phyloP scores from a whole-genome alignment of 2,888 invertebrate species.

The Cylindroiulus punctatus region DNA sequence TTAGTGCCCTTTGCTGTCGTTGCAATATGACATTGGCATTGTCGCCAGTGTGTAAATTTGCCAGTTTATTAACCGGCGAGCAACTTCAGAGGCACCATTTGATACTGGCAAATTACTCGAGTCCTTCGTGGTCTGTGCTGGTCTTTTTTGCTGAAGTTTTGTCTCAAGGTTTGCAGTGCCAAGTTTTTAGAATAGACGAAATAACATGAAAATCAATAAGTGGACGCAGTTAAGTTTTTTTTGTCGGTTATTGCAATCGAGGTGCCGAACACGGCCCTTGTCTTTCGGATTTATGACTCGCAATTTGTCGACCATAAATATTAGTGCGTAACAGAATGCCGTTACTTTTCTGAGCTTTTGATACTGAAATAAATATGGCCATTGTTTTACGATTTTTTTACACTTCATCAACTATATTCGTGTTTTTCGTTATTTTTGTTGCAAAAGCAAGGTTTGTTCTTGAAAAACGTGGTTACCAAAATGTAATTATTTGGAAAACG shows the following conservation, averaged over 20 bases:
- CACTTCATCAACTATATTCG: not conserved
- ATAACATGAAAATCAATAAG: not conserved
- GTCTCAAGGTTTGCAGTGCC: not conserved
- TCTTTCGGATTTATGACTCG: slow-evolving; percentile 23
- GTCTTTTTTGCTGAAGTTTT: not conserved
- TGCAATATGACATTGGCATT: not conserved
- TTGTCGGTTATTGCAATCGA: not conserved
- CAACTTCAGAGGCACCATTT: not conserved
- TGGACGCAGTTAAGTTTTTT: not conserved
- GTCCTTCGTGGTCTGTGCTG: too few relatives aligned
- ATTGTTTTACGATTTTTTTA: slow-evolving; percentile 3
- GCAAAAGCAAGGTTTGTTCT: too few relatives aligned
- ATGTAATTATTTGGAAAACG: too few relatives aligned
- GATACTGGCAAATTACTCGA: too few relatives aligned
- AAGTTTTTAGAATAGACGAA: not conserved
- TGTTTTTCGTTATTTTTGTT: not conserved
- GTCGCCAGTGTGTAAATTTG: not conserved
- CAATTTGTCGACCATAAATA: slow-evolving; percentile 31
- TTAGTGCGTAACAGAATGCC: slow-evolving; percentile 1
- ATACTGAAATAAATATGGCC: not conserved
- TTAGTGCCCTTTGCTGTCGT: not conserved
- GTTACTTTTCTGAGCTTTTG: not conserved
- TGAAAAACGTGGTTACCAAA: too few relatives aligned
- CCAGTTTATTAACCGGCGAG: not conserved
- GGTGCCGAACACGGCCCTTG: not conserved